Evolutionary conservation across 2,888 invertebrate species (phyloP).

Genomic region (Hyles lineata): DNA sequence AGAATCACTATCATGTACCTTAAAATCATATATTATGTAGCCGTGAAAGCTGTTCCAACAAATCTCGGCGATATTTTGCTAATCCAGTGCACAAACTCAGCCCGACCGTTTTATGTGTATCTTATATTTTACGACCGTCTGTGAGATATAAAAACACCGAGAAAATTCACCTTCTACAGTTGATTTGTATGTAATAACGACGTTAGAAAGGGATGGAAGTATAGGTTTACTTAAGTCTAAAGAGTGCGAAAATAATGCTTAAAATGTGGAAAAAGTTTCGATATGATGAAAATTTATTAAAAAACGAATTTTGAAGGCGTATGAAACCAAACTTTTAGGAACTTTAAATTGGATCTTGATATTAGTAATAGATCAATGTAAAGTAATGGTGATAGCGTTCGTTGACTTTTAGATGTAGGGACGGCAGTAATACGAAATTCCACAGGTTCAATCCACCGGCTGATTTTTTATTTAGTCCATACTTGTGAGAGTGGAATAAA

Average conservation of each 20-base stretch:
- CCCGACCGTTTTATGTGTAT: slow-evolving; percentile 9
- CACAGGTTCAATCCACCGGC: too few relatives aligned
- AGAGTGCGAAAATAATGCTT: not conserved
- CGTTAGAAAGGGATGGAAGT: not conserved
- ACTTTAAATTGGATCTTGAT: too few relatives aligned
- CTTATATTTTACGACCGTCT: slow-evolving; percentile 18
- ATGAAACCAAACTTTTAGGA: too few relatives aligned
- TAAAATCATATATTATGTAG: slow-evolving; percentile 1
- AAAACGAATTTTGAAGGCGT: too few relatives aligned
- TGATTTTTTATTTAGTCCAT: too few relatives aligned
- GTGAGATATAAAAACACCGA: not conserved
- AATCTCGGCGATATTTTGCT: slow-evolving; percentile 2
- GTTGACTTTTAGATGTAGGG: too few relatives aligned
- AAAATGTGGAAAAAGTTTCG: too few relatives aligned
- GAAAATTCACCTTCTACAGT: not conserved
- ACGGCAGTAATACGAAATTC: too few relatives aligned
- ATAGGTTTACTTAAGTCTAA: not conserved
- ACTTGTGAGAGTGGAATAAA: too few relatives aligned
- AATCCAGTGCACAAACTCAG: not conserved
- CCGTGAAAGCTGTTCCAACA: slow-evolving; percentile 4
- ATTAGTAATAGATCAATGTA: too few relatives aligned
- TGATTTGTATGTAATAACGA: not conserved
- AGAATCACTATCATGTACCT: not conserved
- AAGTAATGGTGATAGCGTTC: too few relatives aligned
- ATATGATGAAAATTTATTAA: too few relatives aligned